Percentiles rank a stretch among this genome's conserved stretches.
Conservation (phyloP, 1,140 invertebrate species). For the Trachymyrmex cornetzi region DNA sequence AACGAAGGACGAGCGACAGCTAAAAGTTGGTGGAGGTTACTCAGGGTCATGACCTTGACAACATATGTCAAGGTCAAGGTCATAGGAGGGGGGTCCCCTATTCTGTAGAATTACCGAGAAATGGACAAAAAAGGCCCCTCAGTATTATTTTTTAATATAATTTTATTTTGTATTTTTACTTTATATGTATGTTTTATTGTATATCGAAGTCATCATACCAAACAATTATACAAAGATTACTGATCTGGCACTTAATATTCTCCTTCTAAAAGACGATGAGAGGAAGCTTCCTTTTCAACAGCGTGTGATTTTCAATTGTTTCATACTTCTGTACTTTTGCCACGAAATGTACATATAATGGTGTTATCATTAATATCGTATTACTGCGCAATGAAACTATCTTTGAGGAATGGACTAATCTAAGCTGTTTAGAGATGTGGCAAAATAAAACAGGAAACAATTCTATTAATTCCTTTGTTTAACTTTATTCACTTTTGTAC, state of each 20-base stretch:
- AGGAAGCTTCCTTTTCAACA: background rate
- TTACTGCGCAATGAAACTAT: background rate
- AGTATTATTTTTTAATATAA: background rate
- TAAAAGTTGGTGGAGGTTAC: too few relatives aligned
- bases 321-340: background rate
- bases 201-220: background rate
- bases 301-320: too few relatives aligned
- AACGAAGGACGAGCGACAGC: too few relatives aligned
- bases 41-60: too few relatives aligned
- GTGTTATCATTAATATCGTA: background rate
- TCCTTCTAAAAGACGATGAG: background rate
- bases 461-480: slow-evolving; percentile 4
- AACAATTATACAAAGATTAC: background rate
- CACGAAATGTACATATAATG: background rate
- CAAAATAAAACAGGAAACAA: background rate
- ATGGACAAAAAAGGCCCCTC: too few relatives aligned
- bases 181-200: background rate
- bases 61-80: too few relatives aligned
- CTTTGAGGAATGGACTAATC: background rate
- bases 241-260: background rate
- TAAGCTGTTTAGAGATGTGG: background rate
- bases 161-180: background rate
- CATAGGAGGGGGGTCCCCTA: too few relatives aligned
- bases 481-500: slow-evolving; percentile 1
- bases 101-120: too few relatives aligned